A percentile compares a stretch with the other conserved stretches of the same genome.
phyloP scores from a whole-genome alignment of 1,140 invertebrate species.

The Trichonephila clavipes region DNA sequence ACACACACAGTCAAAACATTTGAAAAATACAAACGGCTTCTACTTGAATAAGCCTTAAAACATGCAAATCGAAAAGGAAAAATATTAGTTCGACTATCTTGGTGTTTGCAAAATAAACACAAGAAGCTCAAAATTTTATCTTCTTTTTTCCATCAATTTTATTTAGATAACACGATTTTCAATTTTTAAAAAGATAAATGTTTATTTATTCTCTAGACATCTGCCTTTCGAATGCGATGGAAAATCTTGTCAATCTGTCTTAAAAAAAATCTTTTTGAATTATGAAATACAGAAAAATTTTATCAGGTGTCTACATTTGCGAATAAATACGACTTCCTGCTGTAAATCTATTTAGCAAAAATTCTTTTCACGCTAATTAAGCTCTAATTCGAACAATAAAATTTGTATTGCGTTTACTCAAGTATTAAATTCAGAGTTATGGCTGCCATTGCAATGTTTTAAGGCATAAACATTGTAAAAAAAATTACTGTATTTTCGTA shows the following conservation, averaged over 20 bases:
- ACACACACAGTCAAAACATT: background rate
- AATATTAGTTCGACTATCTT: slow-evolving; percentile 1
- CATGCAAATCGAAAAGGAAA: background rate
- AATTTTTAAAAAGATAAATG: background rate
- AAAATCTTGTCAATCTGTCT: background rate
- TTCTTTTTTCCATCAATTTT: background rate
- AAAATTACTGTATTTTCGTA: too few relatives aligned
- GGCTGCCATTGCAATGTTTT: too few relatives aligned
- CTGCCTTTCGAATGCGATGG: background rate
- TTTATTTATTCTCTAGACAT: background rate
- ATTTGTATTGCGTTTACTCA: too few relatives aligned
- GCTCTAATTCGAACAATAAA: too few relatives aligned
- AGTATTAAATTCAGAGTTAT: too few relatives aligned
- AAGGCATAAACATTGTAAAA: too few relatives aligned
- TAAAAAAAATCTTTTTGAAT: background rate
- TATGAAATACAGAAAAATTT: background rate
- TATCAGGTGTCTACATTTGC: background rate
- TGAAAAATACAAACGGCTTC: background rate
- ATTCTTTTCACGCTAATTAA: too few relatives aligned
- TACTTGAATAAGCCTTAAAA: background rate
- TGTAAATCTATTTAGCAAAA: background rate
- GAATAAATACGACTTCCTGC: background rate
- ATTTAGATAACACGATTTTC: background rate
- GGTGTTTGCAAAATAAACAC: background rate
- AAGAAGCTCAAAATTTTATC: background rate